Evolutionary conservation across 64 coral and sea anemone species (phyloP).

Genomic region (Dendronephthya gigantea): DNA sequence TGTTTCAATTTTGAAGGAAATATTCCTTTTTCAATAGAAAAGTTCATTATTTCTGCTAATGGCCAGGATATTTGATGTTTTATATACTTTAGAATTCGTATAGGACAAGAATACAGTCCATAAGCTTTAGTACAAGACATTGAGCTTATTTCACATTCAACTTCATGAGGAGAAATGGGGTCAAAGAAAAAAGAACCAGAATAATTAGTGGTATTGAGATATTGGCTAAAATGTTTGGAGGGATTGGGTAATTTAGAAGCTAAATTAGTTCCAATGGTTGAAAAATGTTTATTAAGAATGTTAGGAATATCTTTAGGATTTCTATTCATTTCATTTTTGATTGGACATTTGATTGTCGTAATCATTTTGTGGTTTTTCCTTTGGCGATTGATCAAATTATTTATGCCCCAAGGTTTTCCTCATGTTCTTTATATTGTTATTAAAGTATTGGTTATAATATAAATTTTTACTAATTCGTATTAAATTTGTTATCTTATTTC

Average conservation of each 20-base stretch:
- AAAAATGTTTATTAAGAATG: constrained; percentile 24
- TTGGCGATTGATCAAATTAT: constrained; percentile 4
- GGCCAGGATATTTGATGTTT: too few relatives aligned
- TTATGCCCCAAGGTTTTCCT: constrained; percentile 47
- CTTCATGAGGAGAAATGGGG: constrained; percentile 14
- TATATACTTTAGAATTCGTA: too few relatives aligned
- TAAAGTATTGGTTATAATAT: constrained; percentile 31
- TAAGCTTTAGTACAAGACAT: background rate
- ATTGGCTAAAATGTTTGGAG: background rate
- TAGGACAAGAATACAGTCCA: too few relatives aligned
- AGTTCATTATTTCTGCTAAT: too few relatives aligned
- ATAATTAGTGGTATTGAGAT: constrained; percentile 9
- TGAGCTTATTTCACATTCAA: constrained; percentile 11
- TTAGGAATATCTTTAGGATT: constrained; percentile 13
- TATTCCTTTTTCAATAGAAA: too few relatives aligned
- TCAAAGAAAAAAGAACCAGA: constrained; percentile 2
- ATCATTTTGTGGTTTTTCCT: background rate
- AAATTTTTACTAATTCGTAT: constrained; percentile 37
- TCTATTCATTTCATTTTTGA: constrained; percentile 15
- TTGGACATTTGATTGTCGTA: background rate
- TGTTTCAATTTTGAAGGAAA: too few relatives aligned
- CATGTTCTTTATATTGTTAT: constrained; percentile 28
- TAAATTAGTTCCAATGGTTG: constrained; percentile 14
- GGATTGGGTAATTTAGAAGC: constrained; percentile 12
- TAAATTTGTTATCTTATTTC: constrained; percentile 33